Evolutionary conservation across 2,113 vertebrate genomes (phyloP), one percentile per base, ranked within the genome.

Genomic region (Sardina pilchardus): DNA sequence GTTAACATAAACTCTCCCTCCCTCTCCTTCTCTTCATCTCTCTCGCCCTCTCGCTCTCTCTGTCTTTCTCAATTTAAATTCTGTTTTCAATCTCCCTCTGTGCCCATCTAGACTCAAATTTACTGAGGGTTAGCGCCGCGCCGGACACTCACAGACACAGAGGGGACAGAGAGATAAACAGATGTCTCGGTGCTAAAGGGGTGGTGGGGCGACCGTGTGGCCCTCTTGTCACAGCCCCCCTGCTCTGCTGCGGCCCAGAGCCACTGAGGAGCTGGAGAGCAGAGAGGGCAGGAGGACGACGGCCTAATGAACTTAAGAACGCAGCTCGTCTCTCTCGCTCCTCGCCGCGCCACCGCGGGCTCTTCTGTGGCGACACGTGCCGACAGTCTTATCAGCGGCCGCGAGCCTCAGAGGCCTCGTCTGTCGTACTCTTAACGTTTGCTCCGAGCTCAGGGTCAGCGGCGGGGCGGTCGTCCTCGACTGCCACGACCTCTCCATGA

Each of bases 401-500:
- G 63, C 63, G 34, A 34, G 63, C 26, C 63, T 71, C 63, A 8
- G 63, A 71, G 63, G 63, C 30, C 63, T 71, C 63, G 7, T 26
- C 56, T 71, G 63, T 71, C 63, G 16, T 71, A 34, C 30, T 34
- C 34, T 30, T 71, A 12, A 2, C 39, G 63, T 30, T 71, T 14
- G 59, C 85, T 36, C 44, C 6, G 30, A 36, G 21, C 43, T 30
- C 43, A 48, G 44, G 59, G 42, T 82, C 81, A 84, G 43, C 83
- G 34, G 47, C 26, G 39, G 24, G 83, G 63, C 47, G 21, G 6
- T 26, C 83, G 67, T 56, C 39, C 16, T 8, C 59, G n/a, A n/a
- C 85, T 86, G 48, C 81, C 42, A 87, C 82, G 24, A 39, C 75
- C 78, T 83, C 71, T 84, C 89, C 83, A 83, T 44, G 82, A 47